A percentile compares a stretch with the other conserved stretches of the same genome.
Conservation (phyloP, 2,113 vertebrate species). For the Climacteris rufus region DNA sequence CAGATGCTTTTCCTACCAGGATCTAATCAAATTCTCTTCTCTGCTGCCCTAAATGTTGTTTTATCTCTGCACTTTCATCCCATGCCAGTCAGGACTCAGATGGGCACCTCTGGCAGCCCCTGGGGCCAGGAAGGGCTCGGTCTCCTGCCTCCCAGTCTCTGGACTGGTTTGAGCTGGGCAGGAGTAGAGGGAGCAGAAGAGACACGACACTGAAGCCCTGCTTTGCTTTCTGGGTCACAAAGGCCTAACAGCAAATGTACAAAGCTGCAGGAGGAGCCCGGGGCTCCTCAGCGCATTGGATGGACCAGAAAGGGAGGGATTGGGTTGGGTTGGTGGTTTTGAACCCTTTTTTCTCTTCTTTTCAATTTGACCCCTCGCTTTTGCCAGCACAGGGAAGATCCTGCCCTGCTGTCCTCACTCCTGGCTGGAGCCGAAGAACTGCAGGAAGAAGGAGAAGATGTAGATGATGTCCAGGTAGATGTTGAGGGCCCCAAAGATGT, state of each 20-base stretch:
- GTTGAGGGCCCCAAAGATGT: constrained; percentile 92
- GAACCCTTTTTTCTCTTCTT: neutral
- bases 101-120: neutral
- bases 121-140: neutral
- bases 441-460: constrained; percentile 92
- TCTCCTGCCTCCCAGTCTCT: neutral
- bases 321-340: neutral
- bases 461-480: constrained; percentile 94
- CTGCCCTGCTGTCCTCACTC: constrained; percentile 67
- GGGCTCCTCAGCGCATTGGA: neutral
- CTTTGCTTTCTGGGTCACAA: constrained; percentile 50
- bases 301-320: neutral
- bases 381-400: neutral
- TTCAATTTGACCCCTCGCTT: neutral
- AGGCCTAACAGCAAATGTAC: constrained; percentile 38
- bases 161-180: neutral
- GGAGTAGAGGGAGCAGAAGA: neutral
- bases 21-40: neutral
- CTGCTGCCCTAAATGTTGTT: neutral
- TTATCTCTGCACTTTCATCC: neutral
- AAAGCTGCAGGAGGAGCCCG: constrained; percentile 34
- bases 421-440: constrained; percentile 85
- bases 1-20: neutral
- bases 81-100: rapidly evolving
- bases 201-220: neutral